Base-by-base conservation (phyloP, 2,797 vertebrate species). In the Pseudomugil tenellus region DNA sequence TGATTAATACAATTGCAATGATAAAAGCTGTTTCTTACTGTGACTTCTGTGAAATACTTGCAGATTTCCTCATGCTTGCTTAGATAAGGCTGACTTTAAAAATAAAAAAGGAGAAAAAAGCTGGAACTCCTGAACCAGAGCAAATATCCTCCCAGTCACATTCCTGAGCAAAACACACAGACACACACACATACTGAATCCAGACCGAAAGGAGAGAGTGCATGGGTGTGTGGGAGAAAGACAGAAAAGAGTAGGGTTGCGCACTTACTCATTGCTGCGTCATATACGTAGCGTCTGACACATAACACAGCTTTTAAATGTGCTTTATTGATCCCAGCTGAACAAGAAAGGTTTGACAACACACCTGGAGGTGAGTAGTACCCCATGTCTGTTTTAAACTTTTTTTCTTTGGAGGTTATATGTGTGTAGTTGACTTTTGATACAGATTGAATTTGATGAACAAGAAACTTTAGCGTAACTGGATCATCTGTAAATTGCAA, bases 101-200 rank as follows among this genome's bases (percentile, higher is more conserved):
- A 39, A 19, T 48, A 48, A 35, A 19, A 25, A 12, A 29, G 29
- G 6, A 6, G 12, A 35, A 35, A 35, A 10, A 49, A 37, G 6
- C 0, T 67, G 43, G 16, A 35, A 43, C 14, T 6, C 25, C 16
- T 28, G 56, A 32, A 13, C 5, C 8, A 46, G 26, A 34, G 29
- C 0, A 53, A 43, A 57, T n/a, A 8, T 48, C 21, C 14, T 0
- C 19, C 37, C 41, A 70, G 10, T 28, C 54, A 75, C 79, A 79
- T 84, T 77, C 72, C 58, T 70, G 63, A 70, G 67, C 14, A 2
- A 17, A 13, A 49, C 58, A 68, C 35, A 39, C 48, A 37, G 63
- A 58, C 58, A 58, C 49, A 57, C 66, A 46, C 14, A 57, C 48
- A 53, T 2, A 62, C 48, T 26, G 32, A 43, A 26, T 31, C 25